Evolutionary conservation across 2,888 invertebrate genomes (phyloP).

Genomic region (Acrobasis consociella): DNA sequence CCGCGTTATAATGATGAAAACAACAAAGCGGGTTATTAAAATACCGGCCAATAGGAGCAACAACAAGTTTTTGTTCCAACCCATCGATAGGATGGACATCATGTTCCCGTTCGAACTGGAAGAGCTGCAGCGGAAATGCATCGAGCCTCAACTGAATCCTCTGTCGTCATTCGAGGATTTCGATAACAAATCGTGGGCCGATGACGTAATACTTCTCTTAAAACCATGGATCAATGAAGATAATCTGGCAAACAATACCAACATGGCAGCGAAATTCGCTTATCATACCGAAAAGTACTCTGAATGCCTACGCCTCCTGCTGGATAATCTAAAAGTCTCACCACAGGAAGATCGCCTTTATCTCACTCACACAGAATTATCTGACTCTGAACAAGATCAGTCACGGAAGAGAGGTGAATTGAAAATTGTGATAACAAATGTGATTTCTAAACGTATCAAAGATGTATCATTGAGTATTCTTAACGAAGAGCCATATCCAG

Average conservation of each 20-base stretch:
- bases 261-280: slow-evolving; percentile 71
- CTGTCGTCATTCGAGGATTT: slow-evolving; percentile 60
- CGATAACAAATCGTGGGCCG: slow-evolving; percentile 67
- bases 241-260: slow-evolving; percentile 53
- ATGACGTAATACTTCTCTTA: slow-evolving; percentile 61
- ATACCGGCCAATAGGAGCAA: slow-evolving; percentile 77
- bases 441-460: slow-evolving; percentile 69
- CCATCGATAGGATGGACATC: slow-evolving; percentile 64
- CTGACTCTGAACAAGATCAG: slow-evolving; percentile 31
- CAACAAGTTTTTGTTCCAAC: slow-evolving; percentile 69
- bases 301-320: slow-evolving; percentile 58
- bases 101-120: slow-evolving; percentile 70
- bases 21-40: slow-evolving; percentile 87
- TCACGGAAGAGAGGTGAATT: slow-evolving; percentile 52
- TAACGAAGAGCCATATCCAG: slow-evolving; percentile 64
- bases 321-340: slow-evolving; percentile 56
- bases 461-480: slow-evolving; percentile 66
- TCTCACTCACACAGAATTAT: slow-evolving; percentile 50
- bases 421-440: slow-evolving; percentile 58
- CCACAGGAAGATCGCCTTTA: slow-evolving; percentile 48
- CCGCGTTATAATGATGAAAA: slow-evolving; percentile 86
- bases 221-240: slow-evolving; percentile 66
- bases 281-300: slow-evolving; percentile 61
- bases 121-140: slow-evolving; percentile 53
- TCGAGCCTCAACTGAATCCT: slow-evolving; percentile 60